Evolutionary conservation across 92 coral and sea anemone species (phyloP).

Genomic region (Phymanthus crucifer): DNA sequence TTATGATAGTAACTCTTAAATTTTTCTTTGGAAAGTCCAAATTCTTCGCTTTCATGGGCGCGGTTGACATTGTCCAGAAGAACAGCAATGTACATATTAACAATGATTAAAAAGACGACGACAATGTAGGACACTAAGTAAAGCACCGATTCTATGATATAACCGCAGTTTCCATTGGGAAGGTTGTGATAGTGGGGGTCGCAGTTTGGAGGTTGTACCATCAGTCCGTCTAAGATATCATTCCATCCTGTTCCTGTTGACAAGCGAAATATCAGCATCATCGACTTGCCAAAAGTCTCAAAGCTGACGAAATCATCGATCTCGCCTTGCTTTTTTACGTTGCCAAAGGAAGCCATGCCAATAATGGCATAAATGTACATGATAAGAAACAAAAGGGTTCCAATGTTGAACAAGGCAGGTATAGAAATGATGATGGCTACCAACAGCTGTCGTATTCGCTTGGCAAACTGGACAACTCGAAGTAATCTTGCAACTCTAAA

Average conservation of each 20-base stretch:
- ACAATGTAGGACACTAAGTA: constrained; percentile 76
- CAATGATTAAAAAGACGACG: constrained; percentile 76
- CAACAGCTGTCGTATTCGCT: constrained; percentile 85
- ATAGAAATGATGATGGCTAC: constrained; percentile 88
- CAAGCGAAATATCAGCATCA: constrained; percentile 83
- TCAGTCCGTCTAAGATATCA: constrained; percentile 75
- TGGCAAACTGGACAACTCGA: constrained; percentile 83
- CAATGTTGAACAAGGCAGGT: constrained; percentile 88
- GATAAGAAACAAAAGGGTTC: constrained; percentile 83
- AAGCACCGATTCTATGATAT: constrained; percentile 65
- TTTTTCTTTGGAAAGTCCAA: constrained; percentile 82
- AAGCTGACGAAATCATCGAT: constrained; percentile 86
- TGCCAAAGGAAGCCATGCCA: constrained; percentile 90
- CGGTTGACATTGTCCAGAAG: constrained; percentile 90
- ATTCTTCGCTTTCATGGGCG: constrained; percentile 85
- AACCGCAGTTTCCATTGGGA: constrained; percentile 87
- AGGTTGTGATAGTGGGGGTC: constrained; percentile 64
- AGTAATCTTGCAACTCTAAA: constrained; percentile 88
- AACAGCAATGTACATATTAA: constrained; percentile 96
- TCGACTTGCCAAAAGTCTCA: constrained; percentile 80
- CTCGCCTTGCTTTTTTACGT: constrained; percentile 75
- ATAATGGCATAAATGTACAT: constrained; percentile 89
- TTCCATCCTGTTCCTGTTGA: constrained; percentile 94
- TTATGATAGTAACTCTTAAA: constrained; percentile 80
- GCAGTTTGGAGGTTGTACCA: constrained; percentile 83